Conservation (phyloP, 2,797 vertebrate genomes). For the Lutjanus argentimaculatus region DNA sequence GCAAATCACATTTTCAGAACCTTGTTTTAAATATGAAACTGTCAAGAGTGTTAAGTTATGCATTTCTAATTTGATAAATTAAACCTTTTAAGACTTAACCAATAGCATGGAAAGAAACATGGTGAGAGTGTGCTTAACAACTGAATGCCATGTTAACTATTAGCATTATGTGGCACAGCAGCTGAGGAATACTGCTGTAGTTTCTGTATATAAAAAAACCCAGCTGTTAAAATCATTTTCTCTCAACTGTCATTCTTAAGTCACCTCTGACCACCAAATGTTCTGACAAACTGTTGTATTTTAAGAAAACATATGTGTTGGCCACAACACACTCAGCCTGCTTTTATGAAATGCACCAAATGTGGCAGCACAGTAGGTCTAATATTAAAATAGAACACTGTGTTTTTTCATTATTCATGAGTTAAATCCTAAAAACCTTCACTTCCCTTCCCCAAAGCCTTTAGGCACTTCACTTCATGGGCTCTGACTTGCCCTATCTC, state of each 20-base stretch:
- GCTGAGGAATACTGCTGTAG: not conserved
- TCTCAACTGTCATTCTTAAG: not conserved
- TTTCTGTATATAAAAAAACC: not conserved
- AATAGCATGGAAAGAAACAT: not conserved
- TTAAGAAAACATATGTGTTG: not conserved
- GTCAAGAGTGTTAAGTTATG: conserved; percentile 2
- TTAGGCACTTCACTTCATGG: not conserved
- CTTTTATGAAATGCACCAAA: not conserved
- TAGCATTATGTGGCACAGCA: not conserved
- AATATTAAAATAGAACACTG: conserved; percentile 3
- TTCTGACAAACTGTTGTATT: not conserved
- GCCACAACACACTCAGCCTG: not conserved
- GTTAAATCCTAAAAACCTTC: not conserved
- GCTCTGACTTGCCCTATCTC: not conserved
- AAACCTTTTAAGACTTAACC: conserved; percentile 17
- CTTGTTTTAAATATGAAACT: conserved; percentile 6
- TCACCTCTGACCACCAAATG: not conserved
- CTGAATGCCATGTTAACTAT: conserved; percentile 5
- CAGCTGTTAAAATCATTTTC: conserved; percentile 1
- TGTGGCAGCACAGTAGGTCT: not conserved
- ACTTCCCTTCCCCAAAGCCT: not conserved
- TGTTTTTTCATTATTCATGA: conserved; percentile 2
- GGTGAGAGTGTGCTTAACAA: not conserved
- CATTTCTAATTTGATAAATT: conserved; percentile 2
- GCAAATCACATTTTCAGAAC: conserved; percentile 17